These are phyloP conservation scores for Poecilus cupreus DNA, from an alignment of 2,888 invertebrate species.

Conservation along the genomic window DNA sequence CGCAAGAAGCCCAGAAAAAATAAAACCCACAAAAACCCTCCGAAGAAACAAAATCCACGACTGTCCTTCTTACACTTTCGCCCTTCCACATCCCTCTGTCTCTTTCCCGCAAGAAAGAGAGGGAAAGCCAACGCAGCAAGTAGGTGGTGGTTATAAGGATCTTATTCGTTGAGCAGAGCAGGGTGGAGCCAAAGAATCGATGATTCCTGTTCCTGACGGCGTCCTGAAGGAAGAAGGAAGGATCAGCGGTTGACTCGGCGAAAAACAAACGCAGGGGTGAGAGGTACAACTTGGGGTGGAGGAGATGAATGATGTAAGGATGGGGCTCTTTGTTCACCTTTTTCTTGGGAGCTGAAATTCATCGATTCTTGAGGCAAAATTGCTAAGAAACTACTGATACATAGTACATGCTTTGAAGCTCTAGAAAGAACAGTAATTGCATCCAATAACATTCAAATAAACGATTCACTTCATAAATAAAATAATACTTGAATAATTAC, in stretches of 20 bases:
- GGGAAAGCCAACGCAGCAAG: conserved; percentile 14
- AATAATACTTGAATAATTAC: too few relatives aligned
- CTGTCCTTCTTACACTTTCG: neutral
- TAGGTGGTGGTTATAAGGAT: conserved; percentile 57
- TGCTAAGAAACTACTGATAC: too few relatives aligned
- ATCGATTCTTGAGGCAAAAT: neutral
- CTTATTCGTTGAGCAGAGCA: conserved; percentile 40
- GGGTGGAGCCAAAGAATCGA: conserved; percentile 56
- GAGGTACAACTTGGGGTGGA: neutral
- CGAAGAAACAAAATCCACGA: conserved; percentile 25
- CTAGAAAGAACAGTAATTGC: too few relatives aligned
- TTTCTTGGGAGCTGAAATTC: neutral
- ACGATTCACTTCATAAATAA: too few relatives aligned
- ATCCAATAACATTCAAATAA: too few relatives aligned
- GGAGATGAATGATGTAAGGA: neutral
- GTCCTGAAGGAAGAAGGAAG: conserved; percentile 43
- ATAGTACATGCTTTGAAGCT: too few relatives aligned
- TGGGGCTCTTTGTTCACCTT: neutral
- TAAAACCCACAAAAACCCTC: conserved; percentile 7
- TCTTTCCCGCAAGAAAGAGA: conserved; percentile 41
- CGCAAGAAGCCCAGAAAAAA: neutral
- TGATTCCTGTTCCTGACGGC: conserved; percentile 54
- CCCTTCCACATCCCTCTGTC: neutral
- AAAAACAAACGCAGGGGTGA: neutral
- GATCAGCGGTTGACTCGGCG: conserved; percentile 20